Conservation (phyloP, 1,140 invertebrate genomes). For the Stenopsyche tienmushanensis region DNA sequence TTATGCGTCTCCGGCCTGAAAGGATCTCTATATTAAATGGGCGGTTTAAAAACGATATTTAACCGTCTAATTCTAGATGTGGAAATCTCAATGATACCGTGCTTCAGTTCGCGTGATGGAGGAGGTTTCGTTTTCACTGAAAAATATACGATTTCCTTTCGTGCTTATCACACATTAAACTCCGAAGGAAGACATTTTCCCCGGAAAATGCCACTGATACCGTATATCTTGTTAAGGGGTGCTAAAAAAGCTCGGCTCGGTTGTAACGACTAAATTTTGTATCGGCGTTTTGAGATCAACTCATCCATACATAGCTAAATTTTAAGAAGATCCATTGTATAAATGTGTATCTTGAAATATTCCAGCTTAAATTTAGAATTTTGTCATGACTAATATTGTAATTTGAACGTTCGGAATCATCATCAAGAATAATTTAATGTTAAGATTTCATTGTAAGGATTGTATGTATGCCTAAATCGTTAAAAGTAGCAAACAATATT, state of each 20-base stretch:
- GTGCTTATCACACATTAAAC: constrained; percentile 35
- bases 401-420: too few species aligned
- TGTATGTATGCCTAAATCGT: too few species aligned
- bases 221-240: constrained; percentile 30
- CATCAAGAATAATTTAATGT: too few species aligned
- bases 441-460: too few species aligned
- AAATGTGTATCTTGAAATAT: too few species aligned
- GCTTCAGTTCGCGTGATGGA: constrained; percentile 32
- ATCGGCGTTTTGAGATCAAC: too few species aligned
- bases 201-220: constrained; percentile 36
- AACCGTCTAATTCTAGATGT: constrained; percentile 14
- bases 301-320: too few species aligned
- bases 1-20: background rate
- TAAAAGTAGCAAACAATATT: too few species aligned
- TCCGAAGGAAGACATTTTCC: constrained; percentile 36
- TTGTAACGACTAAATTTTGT: too few species aligned
- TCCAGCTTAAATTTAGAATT: too few species aligned
- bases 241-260: constrained; percentile 27
- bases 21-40: background rate
- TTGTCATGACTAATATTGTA: too few species aligned
- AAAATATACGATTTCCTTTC: constrained; percentile 39
- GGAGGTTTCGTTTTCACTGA: constrained; percentile 30
- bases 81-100: background rate
- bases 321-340: too few species aligned
- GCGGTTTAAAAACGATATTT: constrained; percentile 11